Conservation (phyloP, 2,888 invertebrate genomes). For the Tetragonisca angustula region DNA sequence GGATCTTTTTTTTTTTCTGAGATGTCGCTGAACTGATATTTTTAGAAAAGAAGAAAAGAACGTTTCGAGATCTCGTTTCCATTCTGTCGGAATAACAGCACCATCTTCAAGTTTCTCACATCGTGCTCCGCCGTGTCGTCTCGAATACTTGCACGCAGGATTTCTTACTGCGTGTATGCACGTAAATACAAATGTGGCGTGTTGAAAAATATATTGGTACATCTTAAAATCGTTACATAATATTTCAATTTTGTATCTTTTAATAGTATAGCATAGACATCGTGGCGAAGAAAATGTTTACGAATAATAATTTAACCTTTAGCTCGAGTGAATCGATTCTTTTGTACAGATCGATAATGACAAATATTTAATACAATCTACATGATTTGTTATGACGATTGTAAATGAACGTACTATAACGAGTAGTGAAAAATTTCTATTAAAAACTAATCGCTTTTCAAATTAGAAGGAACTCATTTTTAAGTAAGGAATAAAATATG, state of each 20-base stretch:
- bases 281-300: not conserved
- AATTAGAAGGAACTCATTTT: not conserved
- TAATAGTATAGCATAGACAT: no score
- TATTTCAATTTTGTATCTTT: not conserved
- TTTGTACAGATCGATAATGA: not conserved
- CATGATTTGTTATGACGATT: not conserved
- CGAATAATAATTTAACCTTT: not conserved
- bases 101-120: slow-evolving; percentile 11
- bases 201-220: not conserved
- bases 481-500: not conserved
- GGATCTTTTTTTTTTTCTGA: not conserved
- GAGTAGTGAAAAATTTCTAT: not conserved
- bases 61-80: not conserved
- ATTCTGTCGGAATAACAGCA: slow-evolving; percentile 8
- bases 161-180: not conserved
- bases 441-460: not conserved
- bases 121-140: not conserved
- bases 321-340: not conserved
- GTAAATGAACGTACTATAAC: not conserved
- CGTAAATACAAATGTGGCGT: slow-evolving; percentile 1
- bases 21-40: not conserved
- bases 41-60: not conserved
- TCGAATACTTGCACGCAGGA: not conserved
- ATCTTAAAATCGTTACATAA: not conserved
- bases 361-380: not conserved